Evolutionary conservation across 2,797 vertebrate species (phyloP).

Genomic region (Malurus splendens): DNA sequence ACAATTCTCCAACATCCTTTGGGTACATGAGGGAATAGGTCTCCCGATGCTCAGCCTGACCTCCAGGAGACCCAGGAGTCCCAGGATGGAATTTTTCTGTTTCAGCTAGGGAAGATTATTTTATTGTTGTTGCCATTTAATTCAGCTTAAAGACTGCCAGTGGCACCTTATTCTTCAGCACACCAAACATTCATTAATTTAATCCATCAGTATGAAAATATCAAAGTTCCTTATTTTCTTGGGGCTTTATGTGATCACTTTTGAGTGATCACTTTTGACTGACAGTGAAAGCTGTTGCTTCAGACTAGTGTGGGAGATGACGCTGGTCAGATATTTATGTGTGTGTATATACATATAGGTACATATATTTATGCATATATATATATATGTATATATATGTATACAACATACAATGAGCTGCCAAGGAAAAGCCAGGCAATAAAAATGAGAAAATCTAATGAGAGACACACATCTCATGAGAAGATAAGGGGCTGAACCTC

Average conservation of each 20-base stretch:
- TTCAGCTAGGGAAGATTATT: background rate
- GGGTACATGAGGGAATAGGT: background rate
- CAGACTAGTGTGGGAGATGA: background rate
- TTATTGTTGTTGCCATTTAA: background rate
- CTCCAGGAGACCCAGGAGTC: background rate
- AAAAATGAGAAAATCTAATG: background rate
- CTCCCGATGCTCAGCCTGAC: background rate
- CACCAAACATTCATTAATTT: background rate
- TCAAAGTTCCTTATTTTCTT: background rate
- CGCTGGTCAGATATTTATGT: background rate
- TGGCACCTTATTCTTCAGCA: background rate
- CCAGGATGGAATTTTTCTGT: background rate
- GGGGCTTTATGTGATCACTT: background rate
- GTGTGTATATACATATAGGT: fast-evolving
- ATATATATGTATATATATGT: fast-evolving
- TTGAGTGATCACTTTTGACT: background rate
- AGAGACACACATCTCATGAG: background rate
- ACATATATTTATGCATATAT: background rate
- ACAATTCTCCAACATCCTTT: background rate
- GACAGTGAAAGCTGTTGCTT: background rate
- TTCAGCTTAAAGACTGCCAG: background rate
- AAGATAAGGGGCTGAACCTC: background rate
- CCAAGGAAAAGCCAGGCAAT: background rate
- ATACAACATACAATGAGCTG: background rate
- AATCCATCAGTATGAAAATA: background rate